phyloP scores from a whole-genome alignment of 2,888 invertebrate species.

The Neuroscelio doddi region DNA sequence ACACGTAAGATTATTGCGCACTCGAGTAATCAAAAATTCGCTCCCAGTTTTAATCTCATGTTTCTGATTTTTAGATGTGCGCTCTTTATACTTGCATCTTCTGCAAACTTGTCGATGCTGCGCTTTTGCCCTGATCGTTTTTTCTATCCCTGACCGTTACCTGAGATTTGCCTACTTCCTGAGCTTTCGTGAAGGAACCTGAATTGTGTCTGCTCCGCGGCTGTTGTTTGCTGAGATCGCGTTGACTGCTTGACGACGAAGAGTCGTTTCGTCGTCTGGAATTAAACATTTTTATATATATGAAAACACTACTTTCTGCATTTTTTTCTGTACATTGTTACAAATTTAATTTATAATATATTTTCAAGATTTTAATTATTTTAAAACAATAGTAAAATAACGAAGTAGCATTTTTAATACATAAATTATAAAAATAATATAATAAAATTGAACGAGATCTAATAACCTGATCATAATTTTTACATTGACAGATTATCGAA shows the following conservation, averaged over 20 bases:
- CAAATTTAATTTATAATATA: no score
- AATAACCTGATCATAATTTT: no score
- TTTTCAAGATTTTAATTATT: no score
- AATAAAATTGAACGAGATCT: no score
- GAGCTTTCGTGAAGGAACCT: conserved; percentile 55
- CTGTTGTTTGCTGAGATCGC: conserved; percentile 54
- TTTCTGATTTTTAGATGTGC: background rate
- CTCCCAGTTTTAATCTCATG: conserved; percentile 2
- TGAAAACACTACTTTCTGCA: no score
- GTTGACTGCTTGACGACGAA: conserved; percentile 53
- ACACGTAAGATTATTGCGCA: background rate
- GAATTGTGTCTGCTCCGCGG: conserved; percentile 60
- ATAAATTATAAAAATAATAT: no score
- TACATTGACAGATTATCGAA: no score
- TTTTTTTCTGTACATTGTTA: no score
- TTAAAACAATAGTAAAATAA: no score
- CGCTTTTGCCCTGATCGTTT: background rate
- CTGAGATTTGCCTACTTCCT: conserved; percentile 53
- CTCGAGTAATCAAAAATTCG: no score
- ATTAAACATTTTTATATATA: no score
- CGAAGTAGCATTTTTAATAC: no score
- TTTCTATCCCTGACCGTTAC: conserved; percentile 37
- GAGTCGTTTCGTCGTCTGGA: conserved; percentile 59
- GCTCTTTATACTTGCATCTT: background rate
- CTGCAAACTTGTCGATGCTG: background rate